phyloP scores from a whole-genome alignment of 2,888 invertebrate species.

The Drosophila melanosoma region DNA sequence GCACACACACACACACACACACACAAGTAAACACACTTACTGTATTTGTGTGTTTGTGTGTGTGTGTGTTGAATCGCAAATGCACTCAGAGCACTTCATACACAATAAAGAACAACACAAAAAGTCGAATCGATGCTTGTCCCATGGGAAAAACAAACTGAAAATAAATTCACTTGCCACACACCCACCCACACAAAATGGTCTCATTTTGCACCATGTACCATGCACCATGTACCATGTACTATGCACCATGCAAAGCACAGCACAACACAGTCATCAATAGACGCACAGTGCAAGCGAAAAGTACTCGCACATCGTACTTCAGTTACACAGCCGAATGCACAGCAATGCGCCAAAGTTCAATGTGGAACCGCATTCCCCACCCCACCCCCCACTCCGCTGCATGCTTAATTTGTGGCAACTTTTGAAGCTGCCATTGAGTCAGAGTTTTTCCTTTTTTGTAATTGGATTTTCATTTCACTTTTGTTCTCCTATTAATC shows the following conservation, averaged over 20 bases:
- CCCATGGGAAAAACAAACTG: slow-evolving; percentile 10
- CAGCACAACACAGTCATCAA: slow-evolving; percentile 25
- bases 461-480: slow-evolving; percentile 6
- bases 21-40: slow-evolving; percentile 2
- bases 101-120: slow-evolving; percentile 17
- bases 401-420: slow-evolving; percentile 22
- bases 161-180: slow-evolving; percentile 37
- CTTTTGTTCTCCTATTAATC: background rate
- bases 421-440: slow-evolving; percentile 1
- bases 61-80: slow-evolving; percentile 34
- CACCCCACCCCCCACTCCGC: background rate
- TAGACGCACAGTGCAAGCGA: slow-evolving; percentile 36
- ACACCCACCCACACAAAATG: slow-evolving; percentile 7
- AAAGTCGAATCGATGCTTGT: slow-evolving; percentile 30
- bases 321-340: slow-evolving; percentile 30
- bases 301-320: slow-evolving; percentile 31
- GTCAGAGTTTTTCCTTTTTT: background rate
- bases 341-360: slow-evolving; percentile 22
- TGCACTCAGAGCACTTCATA: slow-evolving; percentile 63
- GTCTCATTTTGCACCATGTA: slow-evolving; percentile 31
- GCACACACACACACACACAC: slow-evolving; percentile 25
- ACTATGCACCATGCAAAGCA: background rate
- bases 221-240: background rate
- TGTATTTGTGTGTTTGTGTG: background rate
- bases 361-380: no score